Conservation (phyloP, 2,113 vertebrate genomes). For the Casuarius casuarius region DNA sequence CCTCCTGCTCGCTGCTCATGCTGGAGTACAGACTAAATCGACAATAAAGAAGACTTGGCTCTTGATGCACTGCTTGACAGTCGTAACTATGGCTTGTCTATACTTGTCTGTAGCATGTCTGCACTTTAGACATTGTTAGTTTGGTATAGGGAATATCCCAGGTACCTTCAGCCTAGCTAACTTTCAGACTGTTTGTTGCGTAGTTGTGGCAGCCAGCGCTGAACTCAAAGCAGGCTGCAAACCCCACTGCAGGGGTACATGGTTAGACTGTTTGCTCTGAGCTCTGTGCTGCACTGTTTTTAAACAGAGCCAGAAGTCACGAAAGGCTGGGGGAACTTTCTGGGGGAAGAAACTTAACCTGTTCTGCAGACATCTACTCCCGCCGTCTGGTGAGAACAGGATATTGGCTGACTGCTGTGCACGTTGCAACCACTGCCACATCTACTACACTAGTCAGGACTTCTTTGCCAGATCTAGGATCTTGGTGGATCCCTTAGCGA, state of each 20-base stretch:
- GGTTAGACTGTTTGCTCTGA: not conserved
- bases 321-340: not conserved
- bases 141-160: not conserved
- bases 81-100: not conserved
- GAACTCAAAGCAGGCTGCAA: not conserved
- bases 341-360: not conserved
- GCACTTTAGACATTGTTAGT: not conserved
- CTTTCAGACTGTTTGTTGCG: not conserved
- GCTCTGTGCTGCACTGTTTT: not conserved
- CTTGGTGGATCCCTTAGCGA: not conserved
- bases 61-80: not conserved
- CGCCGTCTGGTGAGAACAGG: not conserved
- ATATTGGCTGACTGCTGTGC: not conserved
- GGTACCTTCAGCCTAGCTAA: not conserved
- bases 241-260: rapidly evolving
- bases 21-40: too few relatives aligned
- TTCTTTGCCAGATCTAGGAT: not conserved
- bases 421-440: not conserved
- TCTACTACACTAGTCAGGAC: not conserved
- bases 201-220: not conserved
- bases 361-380: not conserved
- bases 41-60: not conserved
- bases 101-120: too few relatives aligned
- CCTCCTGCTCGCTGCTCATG: too few relatives aligned
- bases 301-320: not conserved